Evolutionary conservation across 2,113 vertebrate genomes (phyloP).

Genomic region (Pogonocichla stellata): DNA sequence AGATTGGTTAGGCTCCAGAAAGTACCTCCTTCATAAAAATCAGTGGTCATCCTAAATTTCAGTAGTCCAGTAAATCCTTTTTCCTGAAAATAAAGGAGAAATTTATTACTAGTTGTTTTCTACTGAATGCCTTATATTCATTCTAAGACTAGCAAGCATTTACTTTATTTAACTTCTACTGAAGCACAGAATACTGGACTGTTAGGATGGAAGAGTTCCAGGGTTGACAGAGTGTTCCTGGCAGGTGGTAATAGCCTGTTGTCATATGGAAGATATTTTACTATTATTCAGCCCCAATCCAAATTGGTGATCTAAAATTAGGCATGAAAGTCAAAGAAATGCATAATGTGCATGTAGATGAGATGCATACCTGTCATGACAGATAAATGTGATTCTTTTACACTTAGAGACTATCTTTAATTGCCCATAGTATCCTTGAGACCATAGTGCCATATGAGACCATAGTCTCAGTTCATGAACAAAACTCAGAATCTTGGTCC

Average conservation of each 20-base stretch:
- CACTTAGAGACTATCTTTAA: background rate
- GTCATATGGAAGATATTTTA: background rate
- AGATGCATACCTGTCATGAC: background rate
- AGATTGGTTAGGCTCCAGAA: background rate
- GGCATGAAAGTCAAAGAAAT: background rate
- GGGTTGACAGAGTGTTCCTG: background rate
- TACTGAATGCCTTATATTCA: background rate
- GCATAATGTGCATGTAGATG: background rate
- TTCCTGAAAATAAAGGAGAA: background rate
- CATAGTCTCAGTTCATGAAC: background rate
- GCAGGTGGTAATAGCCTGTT: background rate
- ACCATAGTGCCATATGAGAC: no score
- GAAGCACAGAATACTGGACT: background rate
- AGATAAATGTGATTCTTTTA: background rate
- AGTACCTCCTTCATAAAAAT: background rate
- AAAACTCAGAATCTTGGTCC: background rate
- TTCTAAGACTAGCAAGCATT: background rate
- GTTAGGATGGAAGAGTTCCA: background rate
- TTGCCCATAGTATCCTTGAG: background rate
- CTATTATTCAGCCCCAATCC: background rate
- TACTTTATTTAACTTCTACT: slow-evolving; percentile 26
- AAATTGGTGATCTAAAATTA: background rate
- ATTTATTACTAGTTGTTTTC: background rate
- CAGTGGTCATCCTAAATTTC: background rate
- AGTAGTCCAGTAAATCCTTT: background rate